phyloP scores from a whole-genome alignment of 2,113 vertebrate species.

The Oryctolagus cuniculus region DNA sequence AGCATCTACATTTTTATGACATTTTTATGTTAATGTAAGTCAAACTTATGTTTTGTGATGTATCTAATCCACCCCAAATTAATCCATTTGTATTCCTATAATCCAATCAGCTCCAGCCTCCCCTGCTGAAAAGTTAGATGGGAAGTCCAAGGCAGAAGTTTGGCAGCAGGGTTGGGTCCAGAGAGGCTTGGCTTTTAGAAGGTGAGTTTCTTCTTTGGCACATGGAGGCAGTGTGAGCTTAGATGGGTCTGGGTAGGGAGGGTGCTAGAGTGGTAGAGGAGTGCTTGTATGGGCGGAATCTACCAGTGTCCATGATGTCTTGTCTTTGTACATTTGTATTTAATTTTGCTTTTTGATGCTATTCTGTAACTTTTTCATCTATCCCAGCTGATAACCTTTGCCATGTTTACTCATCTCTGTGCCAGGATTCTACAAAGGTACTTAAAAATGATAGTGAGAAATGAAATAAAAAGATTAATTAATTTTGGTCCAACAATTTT shows the following conservation, averaged over 20 bases:
- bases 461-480: too few relatives aligned
- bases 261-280: not conserved
- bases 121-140: constrained; percentile 67
- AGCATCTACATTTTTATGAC: constrained; percentile 88
- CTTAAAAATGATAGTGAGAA: too few relatives aligned
- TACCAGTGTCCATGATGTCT: not conserved
- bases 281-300: not conserved
- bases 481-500: too few relatives aligned
- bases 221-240: not conserved
- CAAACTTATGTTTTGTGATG: constrained; percentile 84
- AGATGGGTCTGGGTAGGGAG: not conserved
- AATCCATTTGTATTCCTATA: constrained; percentile 89
- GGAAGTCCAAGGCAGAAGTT: constrained; percentile 58
- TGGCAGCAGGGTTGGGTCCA: not conserved
- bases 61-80: constrained; percentile 86
- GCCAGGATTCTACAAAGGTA: not conserved
- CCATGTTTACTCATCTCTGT: not conserved
- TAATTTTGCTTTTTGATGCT: constrained; percentile 39
- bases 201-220: not conserved
- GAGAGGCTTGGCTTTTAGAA: constrained; percentile 6
- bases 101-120: constrained; percentile 80
- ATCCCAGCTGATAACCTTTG: not conserved
- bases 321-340: not conserved
- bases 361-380: not conserved
- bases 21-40: constrained; percentile 86